These are phyloP conservation scores for Puntigrus tetrazona DNA, from an alignment of 2,113 vertebrate species.

Conservation along the genomic window DNA sequence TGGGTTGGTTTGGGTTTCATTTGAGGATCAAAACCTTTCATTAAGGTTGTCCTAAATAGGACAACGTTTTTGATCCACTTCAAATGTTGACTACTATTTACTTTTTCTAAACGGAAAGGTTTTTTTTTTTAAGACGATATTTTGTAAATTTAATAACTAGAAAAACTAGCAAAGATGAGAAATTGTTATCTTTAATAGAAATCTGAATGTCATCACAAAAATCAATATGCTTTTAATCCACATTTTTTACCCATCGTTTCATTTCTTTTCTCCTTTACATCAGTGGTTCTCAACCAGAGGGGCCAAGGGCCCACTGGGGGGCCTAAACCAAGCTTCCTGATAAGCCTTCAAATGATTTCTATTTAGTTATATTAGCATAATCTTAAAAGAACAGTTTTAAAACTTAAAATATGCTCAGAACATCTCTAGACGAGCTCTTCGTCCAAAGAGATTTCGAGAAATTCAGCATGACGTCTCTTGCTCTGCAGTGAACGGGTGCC, in stretches of 20 bases:
- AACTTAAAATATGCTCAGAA: not conserved
- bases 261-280: not conserved
- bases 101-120: slow-evolving; percentile 20
- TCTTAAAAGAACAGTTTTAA: not conserved
- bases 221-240: not conserved
- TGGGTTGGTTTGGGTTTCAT: not conserved
- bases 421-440: not conserved
- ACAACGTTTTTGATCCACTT: no score
- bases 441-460: not conserved
- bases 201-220: not conserved
- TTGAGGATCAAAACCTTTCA: no score
- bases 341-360: not conserved
- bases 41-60: no score
- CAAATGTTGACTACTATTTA: not conserved
- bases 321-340: not conserved
- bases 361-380: not conserved
- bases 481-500: not conserved
- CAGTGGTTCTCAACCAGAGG: slow-evolving; percentile 6
- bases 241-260: not conserved
- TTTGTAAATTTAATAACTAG: slow-evolving; percentile 16
- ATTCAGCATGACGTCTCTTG: not conserved
- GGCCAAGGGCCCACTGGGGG: not conserved
- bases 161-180: slow-evolving; percentile 16
- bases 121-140: slow-evolving; percentile 18
- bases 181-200: slow-evolving; percentile 25